Percentiles rank a stretch among this genome's conserved stretches.
Conservation (phyloP, 2,888 invertebrate genomes). For the Diloba caeruleocephala region DNA sequence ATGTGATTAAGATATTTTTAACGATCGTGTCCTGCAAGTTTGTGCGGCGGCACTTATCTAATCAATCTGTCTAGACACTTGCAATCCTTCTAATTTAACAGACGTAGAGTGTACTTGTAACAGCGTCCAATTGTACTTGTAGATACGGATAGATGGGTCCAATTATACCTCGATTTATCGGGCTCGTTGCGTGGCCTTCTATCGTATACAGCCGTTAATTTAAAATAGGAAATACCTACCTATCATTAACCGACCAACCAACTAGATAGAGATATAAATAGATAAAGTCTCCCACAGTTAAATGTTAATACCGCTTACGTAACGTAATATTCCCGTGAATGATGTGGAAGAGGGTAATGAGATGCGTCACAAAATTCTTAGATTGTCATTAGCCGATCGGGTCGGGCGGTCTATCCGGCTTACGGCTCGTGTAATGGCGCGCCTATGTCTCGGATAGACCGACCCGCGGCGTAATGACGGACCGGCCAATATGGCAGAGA, state of each 20-base stretch:
- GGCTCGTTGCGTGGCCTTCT: background rate
- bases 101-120: slow-evolving; percentile 2
- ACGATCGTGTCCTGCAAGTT: slow-evolving; percentile 8
- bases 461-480: slow-evolving; percentile 72
- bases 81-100: slow-evolving; percentile 37
- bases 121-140: background rate
- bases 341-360: slow-evolving; percentile 59
- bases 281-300: slow-evolving; percentile 45
- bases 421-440: slow-evolving; percentile 63
- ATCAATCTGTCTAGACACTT: slow-evolving; percentile 46
- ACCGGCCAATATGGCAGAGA: slow-evolving; percentile 75
- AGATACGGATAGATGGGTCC: background rate
- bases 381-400: slow-evolving; percentile 72
- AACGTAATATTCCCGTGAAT: slow-evolving; percentile 42
- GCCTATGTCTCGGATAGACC: slow-evolving; percentile 65
- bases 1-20: slow-evolving; percentile 31
- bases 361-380: slow-evolving; percentile 71
- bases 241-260: slow-evolving; percentile 19
- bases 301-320: slow-evolving; percentile 50
- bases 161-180: slow-evolving; percentile 8
- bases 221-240: slow-evolving; percentile 20
- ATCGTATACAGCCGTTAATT: slow-evolving; percentile 24
- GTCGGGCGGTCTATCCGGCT: slow-evolving; percentile 57
- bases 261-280: slow-evolving; percentile 55
- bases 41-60: slow-evolving; percentile 25